Conservation (phyloP, 2,888 invertebrate species). For the Sphecodes monilicornis region DNA sequence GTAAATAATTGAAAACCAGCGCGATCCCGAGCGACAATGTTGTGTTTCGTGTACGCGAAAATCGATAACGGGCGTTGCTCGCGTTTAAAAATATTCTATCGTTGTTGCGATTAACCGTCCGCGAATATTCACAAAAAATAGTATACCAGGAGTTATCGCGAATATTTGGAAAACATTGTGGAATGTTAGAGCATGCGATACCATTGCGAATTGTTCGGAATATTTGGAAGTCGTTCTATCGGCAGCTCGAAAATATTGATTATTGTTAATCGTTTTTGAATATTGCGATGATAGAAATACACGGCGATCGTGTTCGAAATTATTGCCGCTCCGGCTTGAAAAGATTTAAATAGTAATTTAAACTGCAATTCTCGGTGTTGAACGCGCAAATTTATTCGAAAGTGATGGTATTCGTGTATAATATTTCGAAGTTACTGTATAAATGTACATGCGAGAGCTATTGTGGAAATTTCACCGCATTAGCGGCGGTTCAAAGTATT, state of each 20-base stretch:
- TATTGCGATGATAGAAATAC: neutral
- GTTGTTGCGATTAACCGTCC: neutral
- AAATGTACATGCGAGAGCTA: neutral
- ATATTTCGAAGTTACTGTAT: neutral
- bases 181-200: neutral
- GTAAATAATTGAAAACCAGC: neutral
- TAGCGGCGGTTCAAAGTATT: neutral
- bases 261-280: too few relatives aligned
- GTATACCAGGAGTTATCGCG: neutral
- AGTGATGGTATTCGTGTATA: neutral
- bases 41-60: neutral
- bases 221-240: too few relatives aligned
- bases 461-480: neutral
- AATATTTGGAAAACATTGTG: neutral
- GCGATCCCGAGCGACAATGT: neutral
- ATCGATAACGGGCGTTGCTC: neutral
- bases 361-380: neutral
- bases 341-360: neutral
- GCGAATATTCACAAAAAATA: neutral
- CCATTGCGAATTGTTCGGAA: too few relatives aligned
- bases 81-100: neutral
- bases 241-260: too few relatives aligned
- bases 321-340: too few relatives aligned
- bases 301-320: neutral
- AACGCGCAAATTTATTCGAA: neutral